These are phyloP conservation scores for Prunella fulvescens DNA, from an alignment of 2,113 vertebrate genomes.

Conservation along the genomic window DNA sequence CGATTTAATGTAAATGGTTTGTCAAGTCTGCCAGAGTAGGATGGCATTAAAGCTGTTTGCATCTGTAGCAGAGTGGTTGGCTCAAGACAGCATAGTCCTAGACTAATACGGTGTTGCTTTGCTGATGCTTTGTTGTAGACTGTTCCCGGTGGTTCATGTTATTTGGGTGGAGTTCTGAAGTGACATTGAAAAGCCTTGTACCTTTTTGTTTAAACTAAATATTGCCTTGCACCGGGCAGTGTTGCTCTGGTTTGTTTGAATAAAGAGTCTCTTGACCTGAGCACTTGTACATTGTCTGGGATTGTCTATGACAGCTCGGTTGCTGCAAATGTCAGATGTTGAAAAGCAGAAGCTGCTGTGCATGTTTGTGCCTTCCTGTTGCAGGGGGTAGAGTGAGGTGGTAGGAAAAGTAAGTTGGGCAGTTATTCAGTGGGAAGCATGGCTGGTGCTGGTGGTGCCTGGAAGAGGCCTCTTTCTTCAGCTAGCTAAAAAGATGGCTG, in stretches of 20 bases:
- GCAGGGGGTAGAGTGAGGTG: background rate
- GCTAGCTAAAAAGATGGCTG: background rate
- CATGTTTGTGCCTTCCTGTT: accelerated
- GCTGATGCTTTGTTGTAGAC: background rate
- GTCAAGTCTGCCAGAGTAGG: background rate
- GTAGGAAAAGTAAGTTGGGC: background rate
- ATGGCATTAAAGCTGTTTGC: background rate
- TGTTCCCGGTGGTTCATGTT: background rate
- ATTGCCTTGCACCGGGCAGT: background rate
- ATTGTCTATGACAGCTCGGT: background rate
- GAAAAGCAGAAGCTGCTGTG: background rate
- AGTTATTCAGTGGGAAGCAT: accelerated
- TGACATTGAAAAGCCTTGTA: background rate
- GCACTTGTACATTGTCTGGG: background rate
- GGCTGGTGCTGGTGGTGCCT: background rate
- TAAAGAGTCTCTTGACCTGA: background rate
- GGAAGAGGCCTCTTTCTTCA: background rate
- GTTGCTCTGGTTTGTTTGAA: background rate
- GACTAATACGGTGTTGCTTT: background rate
- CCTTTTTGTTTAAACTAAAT: background rate
- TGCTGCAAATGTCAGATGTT: background rate
- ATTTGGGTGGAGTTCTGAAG: background rate
- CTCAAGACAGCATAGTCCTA: background rate
- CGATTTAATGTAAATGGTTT: background rate
- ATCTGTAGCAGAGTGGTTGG: background rate